Evolutionary conservation across 2,113 vertebrate genomes (phyloP), one percentile per base, ranked within the genome.

Genomic region (Sceloporus undulatus): DNA sequence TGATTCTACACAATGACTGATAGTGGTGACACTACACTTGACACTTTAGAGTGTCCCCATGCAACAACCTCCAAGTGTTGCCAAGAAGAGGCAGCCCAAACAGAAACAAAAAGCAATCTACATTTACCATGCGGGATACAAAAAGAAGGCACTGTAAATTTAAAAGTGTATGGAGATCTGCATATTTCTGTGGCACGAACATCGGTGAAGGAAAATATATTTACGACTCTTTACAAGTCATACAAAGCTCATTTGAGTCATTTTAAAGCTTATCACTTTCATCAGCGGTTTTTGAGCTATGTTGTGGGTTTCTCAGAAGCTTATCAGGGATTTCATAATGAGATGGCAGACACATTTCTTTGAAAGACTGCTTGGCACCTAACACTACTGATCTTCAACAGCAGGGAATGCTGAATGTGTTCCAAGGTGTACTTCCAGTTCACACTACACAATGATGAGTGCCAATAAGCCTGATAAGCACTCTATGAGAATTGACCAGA

Each of bases 161-260:
- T 18, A 62, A 62, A 62, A 62, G 59, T 4, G 16, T 62, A 62
- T 18, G 18, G 59, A 62, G 4, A 16, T 4, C 59, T 62, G 59
- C 59, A 62, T 62, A 62, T 62, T 16, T 62, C 59, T 62, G 59
- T 62, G 14, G 18, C 59, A 62, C 16, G 13, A 14, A 62, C 59
- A 14, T 62, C 13, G 4, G 59, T 16, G 3, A 62, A 62, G 59
- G 59, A 62, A 62, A 62, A 62, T 66, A 82, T 48, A 59, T 38
- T 79, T 79, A 66, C 34, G 21, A 19, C n/a, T 23, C 23, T 73
- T 48, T 29, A 84, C 34, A 87, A 59, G 54, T 65, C 78, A 59
- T 89, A 73, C 68, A 87, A 92, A 92, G 23, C 48, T 86, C 89
- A 90, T 89, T 89, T 91, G 86, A 92, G 87, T 90, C 89, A 91